Evolutionary conservation across 2,797 vertebrate genomes (phyloP), one percentile per base, ranked within the genome.

Genomic region (Distichodus sexfasciatus): DNA sequence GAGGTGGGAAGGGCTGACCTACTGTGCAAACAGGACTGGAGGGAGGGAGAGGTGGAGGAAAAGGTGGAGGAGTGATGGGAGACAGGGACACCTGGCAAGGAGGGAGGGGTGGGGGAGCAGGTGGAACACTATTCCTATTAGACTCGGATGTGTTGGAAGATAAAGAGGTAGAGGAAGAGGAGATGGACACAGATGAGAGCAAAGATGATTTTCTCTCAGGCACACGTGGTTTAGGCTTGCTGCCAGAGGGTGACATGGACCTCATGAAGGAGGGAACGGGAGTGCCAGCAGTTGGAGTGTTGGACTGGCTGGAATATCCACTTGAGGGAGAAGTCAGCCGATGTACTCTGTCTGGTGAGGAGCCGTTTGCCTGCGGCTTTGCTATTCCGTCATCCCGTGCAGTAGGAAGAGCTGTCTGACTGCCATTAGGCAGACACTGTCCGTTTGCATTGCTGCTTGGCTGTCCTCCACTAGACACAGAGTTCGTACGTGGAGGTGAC

Each of bases 291-390:
- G 96, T 98, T 60, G 97, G 97, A 1, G 97, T 99, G 79, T 98
- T 97, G 29, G 96, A 99, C 82, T 98, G 97, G 85, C 97, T 99
- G 66, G 97, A 98, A 85, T 98, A 99, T 33, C 97, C 97, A 19
- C 97, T 99, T 0, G 97, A 99, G 0, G 97, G 97, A 0, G 97
- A 99, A 4, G 97, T 98, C 71, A 98, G 91, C 66, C 95, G 88
- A 77, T 95, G 95, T 10, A 93, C 87, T 81, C 96, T 92, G 82
- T 99, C 97, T 0, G 96, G 95, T 0, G 96, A 98, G 1, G 88
- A 72, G 40, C 82, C 74, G 66, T 82, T 79, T 3, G 78, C 85
- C 86, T 93, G 94, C 75, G 91, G 86, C 85, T 91, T 93, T 85
- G 93, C 94, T 17, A 70, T 77, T 0, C 72, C 71, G 28, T 59